A percentile compares a stretch with the other conserved stretches of the same genome.
phyloP scores from a whole-genome alignment of 35 echinoderm and acorn worm genomes.

The Diadema setosum region DNA sequence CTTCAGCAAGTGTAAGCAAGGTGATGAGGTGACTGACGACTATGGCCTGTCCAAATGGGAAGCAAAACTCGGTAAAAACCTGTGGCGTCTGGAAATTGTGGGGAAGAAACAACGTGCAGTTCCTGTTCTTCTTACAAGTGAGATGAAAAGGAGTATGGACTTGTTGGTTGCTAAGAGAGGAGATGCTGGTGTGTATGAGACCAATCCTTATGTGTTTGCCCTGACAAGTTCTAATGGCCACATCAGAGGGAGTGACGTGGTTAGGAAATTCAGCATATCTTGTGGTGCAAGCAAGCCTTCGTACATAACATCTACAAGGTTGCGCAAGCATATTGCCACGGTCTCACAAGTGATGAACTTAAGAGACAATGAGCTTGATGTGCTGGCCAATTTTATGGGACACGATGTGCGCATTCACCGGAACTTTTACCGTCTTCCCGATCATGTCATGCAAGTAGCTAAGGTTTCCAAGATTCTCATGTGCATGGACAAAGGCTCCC shows the following conservation, averaged over 20 bases:
- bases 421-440: constrained; percentile 60
- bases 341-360: constrained; percentile 75
- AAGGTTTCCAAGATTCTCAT: constrained; percentile 60
- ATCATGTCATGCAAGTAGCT: constrained; percentile 54
- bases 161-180: no score
- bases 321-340: constrained; percentile 77
- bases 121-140: no score
- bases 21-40: neutral
- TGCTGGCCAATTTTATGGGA: constrained; percentile 61
- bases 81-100: no score
- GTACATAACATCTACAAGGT: no score
- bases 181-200: no score
- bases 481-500: constrained; percentile 49
- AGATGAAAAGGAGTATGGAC: no score
- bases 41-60: constrained; percentile 56
- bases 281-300: no score
- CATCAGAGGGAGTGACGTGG: no score
- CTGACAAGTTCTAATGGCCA: no score
- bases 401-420: constrained; percentile 67
- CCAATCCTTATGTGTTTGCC: no score
- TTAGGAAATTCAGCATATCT: no score
- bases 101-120: no score
- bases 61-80: constrained; percentile 38
- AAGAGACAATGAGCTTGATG: constrained; percentile 71
- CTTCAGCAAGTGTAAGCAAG: constrained; percentile 54